Percentiles rank a stretch among this genome's conserved stretches.
Evolutionary conservation across 2,113 vertebrate species (phyloP).

Genomic region (Enhydra lutris): DNA sequence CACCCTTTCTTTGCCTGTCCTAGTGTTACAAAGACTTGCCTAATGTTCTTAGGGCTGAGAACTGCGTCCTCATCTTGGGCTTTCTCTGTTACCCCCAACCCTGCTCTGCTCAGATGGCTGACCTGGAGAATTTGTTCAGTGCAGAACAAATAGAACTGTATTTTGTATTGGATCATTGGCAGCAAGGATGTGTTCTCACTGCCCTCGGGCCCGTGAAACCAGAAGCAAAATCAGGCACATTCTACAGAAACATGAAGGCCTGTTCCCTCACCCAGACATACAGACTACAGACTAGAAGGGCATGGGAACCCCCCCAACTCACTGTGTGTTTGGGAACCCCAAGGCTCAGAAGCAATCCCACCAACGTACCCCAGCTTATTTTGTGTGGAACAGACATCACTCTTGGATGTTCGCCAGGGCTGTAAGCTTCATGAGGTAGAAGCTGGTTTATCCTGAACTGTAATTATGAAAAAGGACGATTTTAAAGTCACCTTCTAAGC

Average conservation of each 20-base stretch:
- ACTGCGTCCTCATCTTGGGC: not conserved
- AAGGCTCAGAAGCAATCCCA: not conserved
- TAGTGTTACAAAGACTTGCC: not conserved
- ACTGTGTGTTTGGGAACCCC: not conserved
- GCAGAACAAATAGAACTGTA: slow-evolving; percentile 54
- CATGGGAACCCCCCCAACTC: too few species aligned
- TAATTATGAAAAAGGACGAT: not conserved
- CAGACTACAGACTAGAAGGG: not conserved
- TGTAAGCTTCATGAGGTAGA: not conserved
- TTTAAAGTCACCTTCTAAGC: not conserved
- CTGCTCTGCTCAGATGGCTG: not conserved
- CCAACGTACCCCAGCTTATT: not conserved
- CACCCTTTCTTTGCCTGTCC: not conserved
- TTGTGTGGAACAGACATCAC: not conserved
- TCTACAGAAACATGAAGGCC: not conserved
- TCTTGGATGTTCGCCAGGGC: not conserved
- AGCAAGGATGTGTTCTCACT: not conserved
- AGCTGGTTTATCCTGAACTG: not conserved
- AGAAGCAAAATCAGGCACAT: not conserved
- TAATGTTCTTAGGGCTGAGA: slow-evolving; percentile 1
- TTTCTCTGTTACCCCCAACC: slow-evolving; percentile 46
- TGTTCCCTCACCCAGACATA: not conserved
- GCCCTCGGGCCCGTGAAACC: not conserved
- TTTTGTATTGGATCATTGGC: slow-evolving; percentile 20
- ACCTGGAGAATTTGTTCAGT: slow-evolving; percentile 17